These are phyloP conservation scores for Strigops habroptila DNA, from an alignment of 2,113 vertebrate genomes.

Conservation along the genomic window DNA sequence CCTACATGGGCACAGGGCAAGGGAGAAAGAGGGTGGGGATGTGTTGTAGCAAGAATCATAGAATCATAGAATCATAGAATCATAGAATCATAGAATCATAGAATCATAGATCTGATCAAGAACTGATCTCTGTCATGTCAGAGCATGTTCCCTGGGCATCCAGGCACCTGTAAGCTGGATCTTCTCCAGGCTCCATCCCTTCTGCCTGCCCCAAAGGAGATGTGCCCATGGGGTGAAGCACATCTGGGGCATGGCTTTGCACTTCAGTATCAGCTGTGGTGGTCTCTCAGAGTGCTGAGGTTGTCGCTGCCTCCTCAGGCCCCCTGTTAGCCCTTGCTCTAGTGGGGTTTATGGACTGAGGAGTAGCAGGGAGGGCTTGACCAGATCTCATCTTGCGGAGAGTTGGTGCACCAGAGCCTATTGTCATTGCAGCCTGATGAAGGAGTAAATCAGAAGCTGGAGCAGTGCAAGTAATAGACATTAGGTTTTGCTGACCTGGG, in stretches of 20 bases:
- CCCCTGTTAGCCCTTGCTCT: neutral
- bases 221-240: neutral
- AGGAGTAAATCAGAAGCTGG: neutral
- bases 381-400: neutral
- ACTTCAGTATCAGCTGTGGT: neutral
- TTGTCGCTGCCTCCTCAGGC: fast-evolving
- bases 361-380: neutral
- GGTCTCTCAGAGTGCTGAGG: neutral
- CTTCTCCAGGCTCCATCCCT: neutral
- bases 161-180: neutral
- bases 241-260: neutral
- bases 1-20: fast-evolving
- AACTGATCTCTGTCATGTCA: fast-evolving
- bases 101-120: no score
- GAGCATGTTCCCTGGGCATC: fast-evolving
- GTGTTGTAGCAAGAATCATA: neutral
- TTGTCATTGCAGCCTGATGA: neutral
- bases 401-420: neutral
- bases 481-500: neutral
- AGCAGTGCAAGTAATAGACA: neutral
- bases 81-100: no score
- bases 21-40: fast-evolving
- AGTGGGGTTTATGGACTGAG: neutral
- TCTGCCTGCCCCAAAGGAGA: neutral
- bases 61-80: no score